These are phyloP conservation scores for Desmophyllum pertusum DNA, from an alignment of 92 coral and sea anemone species.

Conservation along the genomic window DNA sequence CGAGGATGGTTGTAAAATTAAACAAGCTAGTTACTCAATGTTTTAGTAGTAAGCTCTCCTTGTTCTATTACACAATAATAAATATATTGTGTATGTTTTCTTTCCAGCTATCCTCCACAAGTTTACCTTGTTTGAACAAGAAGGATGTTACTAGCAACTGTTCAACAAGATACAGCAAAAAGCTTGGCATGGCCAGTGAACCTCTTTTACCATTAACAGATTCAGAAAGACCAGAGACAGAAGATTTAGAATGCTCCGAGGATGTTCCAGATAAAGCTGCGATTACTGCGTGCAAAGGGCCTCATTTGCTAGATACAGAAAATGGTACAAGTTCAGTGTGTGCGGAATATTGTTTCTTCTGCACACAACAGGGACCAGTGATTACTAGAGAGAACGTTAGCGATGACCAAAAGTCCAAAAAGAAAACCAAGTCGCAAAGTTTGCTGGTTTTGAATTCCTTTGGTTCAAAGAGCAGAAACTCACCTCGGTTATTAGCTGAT, in stretches of 20 bases:
- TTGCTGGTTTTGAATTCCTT: neutral
- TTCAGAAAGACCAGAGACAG: neutral
- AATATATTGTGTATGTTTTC: neutral
- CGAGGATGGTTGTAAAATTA: neutral
- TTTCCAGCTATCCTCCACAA: constrained; percentile 22
- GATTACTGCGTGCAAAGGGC: neutral
- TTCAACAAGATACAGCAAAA: neutral
- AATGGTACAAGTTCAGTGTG: neutral
- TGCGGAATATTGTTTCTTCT: constrained; percentile 26
- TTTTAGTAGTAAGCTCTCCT: too few species aligned
- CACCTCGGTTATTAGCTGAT: neutral
- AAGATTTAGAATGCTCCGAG: neutral
- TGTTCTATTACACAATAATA: too few species aligned
- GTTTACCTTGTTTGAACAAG: constrained; percentile 30
- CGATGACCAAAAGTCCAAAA: neutral
- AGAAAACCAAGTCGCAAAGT: constrained; percentile 16
- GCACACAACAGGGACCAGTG: constrained; percentile 38
- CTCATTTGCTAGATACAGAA: neutral
- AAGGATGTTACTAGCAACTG: neutral
- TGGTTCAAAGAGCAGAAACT: neutral
- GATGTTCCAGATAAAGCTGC: neutral
- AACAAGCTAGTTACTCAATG: too few species aligned
- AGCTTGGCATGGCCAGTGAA: constrained; percentile 30
- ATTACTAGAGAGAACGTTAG: constrained; percentile 1
- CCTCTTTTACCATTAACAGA: neutral